These are phyloP conservation scores for Colostygia pectinataria DNA, from an alignment of 2,888 invertebrate genomes.

Conservation along the genomic window DNA sequence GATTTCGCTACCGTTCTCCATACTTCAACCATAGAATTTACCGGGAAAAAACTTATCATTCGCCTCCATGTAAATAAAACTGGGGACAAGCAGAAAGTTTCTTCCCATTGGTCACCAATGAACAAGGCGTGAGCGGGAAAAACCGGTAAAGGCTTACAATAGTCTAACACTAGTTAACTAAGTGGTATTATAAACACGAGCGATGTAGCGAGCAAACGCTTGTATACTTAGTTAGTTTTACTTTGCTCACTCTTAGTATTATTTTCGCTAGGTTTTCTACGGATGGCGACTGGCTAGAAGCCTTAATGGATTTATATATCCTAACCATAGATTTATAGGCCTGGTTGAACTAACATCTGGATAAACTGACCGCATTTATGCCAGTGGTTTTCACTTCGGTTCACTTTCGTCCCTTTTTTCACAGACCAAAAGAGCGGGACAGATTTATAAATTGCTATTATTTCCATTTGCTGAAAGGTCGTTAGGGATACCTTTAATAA, in stretches of 20 bases:
- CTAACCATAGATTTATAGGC: conserved; percentile 40
- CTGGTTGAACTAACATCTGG: conserved; percentile 35
- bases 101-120: no score
- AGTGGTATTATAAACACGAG: no score
- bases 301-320: conserved; percentile 42
- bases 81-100: no score
- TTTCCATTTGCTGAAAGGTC: neutral
- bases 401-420: neutral
- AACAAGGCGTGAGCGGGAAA: no score
- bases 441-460: neutral
- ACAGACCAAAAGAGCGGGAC: neutral
- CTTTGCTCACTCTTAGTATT: conserved; percentile 11
- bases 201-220: neutral
- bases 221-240: neutral
- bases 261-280: conserved; percentile 26
- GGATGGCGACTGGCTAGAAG: conserved; percentile 28
- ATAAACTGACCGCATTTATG: conserved; percentile 27
- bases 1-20: no score
- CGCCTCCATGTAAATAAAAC: no score
- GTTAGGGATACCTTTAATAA: no score
- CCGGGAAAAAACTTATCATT: no score
- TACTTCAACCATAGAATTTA: no score
- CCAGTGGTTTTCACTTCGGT: conserved; percentile 1
- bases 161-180: no score
- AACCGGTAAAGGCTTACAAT: no score